These are phyloP conservation scores for Drosophila bifasciata DNA, from an alignment of 1,140 invertebrate genomes.

Conservation along the genomic window DNA sequence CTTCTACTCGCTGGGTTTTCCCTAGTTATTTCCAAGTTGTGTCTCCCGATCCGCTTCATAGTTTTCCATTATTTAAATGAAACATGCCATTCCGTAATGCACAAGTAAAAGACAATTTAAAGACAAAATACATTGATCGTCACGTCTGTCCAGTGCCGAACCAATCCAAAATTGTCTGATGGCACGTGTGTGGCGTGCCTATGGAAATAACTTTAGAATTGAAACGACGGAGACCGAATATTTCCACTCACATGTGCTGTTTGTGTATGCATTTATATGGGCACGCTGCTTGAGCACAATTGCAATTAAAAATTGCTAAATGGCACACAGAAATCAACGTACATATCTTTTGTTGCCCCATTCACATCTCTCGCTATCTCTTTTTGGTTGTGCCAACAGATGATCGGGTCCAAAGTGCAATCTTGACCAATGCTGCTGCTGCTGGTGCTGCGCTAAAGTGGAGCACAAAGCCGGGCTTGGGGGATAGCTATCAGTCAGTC, in stretches of 20 bases:
- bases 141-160: conserved; percentile 40
- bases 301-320: conserved; percentile 42
- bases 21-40: no score
- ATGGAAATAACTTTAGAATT: conserved; percentile 16
- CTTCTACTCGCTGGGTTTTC: no score
- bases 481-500: conserved; percentile 4
- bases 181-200: conserved; percentile 35
- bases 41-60: neutral
- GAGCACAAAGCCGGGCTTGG: conserved; percentile 30
- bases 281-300: conserved; percentile 12
- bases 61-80: neutral
- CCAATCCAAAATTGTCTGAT: conserved; percentile 25
- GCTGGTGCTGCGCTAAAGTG: conserved; percentile 52
- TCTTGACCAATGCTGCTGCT: conserved; percentile 23
- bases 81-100: conserved; percentile 7
- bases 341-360: conserved; percentile 5
- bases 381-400: conserved; percentile 44
- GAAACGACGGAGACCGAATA: conserved; percentile 16
- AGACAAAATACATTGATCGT: conserved; percentile 39
- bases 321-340: conserved; percentile 10
- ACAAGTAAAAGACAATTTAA: conserved; percentile 11
- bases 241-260: neutral
- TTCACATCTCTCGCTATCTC: conserved; percentile 19
- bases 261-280: neutral
- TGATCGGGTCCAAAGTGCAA: conserved; percentile 72